These are phyloP conservation scores for Gastrophryne carolinensis DNA, from an alignment of 2,797 vertebrate species.

Conservation along the genomic window DNA sequence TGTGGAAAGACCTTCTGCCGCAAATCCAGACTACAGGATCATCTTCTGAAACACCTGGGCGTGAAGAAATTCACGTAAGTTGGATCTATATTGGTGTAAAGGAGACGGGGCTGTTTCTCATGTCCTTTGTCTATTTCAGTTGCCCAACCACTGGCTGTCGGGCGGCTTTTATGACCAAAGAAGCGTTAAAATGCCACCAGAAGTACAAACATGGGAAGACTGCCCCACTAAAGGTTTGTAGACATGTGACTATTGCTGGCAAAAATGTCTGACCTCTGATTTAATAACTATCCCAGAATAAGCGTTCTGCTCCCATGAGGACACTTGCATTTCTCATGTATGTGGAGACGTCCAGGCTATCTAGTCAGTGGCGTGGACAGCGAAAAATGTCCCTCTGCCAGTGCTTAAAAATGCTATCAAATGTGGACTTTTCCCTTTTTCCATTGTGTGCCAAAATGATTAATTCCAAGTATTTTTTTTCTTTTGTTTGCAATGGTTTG, in stretches of 20 bases:
- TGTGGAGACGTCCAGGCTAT: no score
- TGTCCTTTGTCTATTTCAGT: neutral
- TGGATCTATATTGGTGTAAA: neutral
- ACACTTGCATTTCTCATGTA: no score
- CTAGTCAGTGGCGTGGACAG: no score
- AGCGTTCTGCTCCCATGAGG: neutral
- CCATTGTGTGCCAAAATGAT: no score
- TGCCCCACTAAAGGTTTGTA: slow-evolving; percentile 1
- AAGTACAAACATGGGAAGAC: neutral
- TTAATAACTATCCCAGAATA: no score
- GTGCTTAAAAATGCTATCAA: no score
- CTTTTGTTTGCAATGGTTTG: no score
- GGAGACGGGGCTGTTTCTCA: neutral
- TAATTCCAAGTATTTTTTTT: no score
- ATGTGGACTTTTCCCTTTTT: no score
- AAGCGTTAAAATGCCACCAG: neutral
- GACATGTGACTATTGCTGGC: neutral
- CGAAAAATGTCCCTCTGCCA: no score
- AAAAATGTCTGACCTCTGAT: neutral
- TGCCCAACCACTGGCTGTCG: neutral
- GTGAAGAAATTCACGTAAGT: slow-evolving; percentile 8
- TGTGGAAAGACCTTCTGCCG: slow-evolving; percentile 1
- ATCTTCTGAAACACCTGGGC: neutral
- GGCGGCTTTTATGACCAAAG: neutral
- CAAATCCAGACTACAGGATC: neutral